phyloP scores from a whole-genome alignment of 2,888 invertebrate species.

The Maniola hyperantus region DNA sequence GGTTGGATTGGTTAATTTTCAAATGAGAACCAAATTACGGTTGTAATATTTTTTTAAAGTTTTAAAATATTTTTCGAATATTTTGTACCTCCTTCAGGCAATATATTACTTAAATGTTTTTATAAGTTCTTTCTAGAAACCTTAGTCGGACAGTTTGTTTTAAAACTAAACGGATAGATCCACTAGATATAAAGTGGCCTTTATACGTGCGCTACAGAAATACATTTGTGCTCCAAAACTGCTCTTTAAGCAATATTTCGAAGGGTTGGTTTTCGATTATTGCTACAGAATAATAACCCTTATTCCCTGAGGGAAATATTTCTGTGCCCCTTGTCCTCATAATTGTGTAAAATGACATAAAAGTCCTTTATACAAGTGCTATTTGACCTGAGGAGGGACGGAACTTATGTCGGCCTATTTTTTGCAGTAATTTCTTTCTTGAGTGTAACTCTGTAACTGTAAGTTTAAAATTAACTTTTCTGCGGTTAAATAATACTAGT shows the following conservation, averaged over 20 bases:
- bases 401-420: constrained; percentile 25
- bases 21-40: too few species aligned
- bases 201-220: constrained; percentile 50
- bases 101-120: too few species aligned
- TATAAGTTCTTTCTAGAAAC: too few species aligned
- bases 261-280: constrained; percentile 38
- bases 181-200: not conserved
- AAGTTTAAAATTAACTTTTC: constrained; percentile 14
- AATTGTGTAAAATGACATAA: constrained; percentile 22
- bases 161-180: too few species aligned
- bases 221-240: constrained; percentile 53
- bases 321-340: constrained; percentile 9
- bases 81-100: too few species aligned
- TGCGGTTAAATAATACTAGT: not conserved
- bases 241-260: constrained; percentile 42
- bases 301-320: constrained; percentile 11
- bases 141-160: too few species aligned
- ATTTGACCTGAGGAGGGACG: constrained; percentile 26
- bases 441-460: constrained; percentile 1
- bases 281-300: constrained; percentile 31
- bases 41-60: too few species aligned
- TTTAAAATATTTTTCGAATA: too few species aligned
- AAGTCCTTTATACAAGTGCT: constrained; percentile 24
- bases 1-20: too few species aligned
- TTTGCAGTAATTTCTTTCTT: constrained; percentile 24